These are phyloP conservation scores for Eucera pruinosa DNA, from an alignment of 2,888 invertebrate genomes.

Conservation along the genomic window DNA sequence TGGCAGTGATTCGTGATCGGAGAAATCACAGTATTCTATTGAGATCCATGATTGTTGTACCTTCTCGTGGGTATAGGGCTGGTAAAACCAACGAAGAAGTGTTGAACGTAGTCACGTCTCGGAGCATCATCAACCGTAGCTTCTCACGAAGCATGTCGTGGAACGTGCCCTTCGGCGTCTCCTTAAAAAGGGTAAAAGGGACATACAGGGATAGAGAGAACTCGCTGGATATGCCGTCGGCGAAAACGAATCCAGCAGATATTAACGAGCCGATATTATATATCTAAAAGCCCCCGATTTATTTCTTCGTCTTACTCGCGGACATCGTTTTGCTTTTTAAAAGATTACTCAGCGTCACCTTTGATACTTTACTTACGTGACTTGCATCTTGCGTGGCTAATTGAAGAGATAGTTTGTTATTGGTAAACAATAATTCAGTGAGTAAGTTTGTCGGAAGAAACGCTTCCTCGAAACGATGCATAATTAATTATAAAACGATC, in stretches of 20 bases:
- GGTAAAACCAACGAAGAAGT: conserved; percentile 31
- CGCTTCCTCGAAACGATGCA: not conserved
- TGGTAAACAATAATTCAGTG: not conserved
- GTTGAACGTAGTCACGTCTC: conserved; percentile 46
- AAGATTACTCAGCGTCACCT: not conserved
- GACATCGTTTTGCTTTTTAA: not conserved
- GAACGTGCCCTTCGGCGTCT: conserved; percentile 24
- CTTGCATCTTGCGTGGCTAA: not conserved
- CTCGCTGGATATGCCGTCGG: not conserved
- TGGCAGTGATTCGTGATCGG: not conserved
- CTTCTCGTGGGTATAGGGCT: conserved; percentile 10
- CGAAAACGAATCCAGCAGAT: conserved; percentile 1
- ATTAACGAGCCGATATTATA: conserved; percentile 1
- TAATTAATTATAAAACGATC: not conserved
- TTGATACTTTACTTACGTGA: not conserved
- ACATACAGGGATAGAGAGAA: conserved; percentile 7
- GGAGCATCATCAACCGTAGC: conserved; percentile 47
- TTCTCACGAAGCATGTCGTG: conserved; percentile 39
- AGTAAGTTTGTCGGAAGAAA: not conserved
- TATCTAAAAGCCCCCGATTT: not conserved
- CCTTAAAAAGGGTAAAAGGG: conserved; percentile 22
- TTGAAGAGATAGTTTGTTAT: not conserved
- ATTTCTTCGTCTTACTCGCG: not conserved
- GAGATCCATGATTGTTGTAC: conserved; percentile 14
- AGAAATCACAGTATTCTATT: conserved; percentile 10